phyloP scores from a whole-genome alignment of 1,140 invertebrate species.

The Drosophila burlai region DNA sequence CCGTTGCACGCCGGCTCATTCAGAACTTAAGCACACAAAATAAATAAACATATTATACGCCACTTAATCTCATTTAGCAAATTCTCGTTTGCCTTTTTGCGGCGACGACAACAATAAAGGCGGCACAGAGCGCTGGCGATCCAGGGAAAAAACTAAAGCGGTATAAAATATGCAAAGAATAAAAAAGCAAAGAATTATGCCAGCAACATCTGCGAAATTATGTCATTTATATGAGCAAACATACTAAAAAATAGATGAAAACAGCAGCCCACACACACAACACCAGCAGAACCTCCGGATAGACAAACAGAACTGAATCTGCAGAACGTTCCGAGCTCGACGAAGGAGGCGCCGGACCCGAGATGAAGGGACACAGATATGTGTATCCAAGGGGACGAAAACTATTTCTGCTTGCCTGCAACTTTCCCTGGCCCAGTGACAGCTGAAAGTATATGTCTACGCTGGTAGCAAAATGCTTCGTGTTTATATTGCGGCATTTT shows the following conservation, averaged over 20 bases:
- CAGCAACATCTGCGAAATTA: conserved; percentile 77
- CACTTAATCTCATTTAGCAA: conserved; percentile 79
- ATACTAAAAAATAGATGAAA: conserved; percentile 79
- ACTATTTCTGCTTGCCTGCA: conserved; percentile 49
- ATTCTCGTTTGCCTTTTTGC: conserved; percentile 72
- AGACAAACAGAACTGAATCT: conserved; percentile 68
- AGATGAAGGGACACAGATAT: conserved; percentile 39
- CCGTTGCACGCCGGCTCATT: conserved; percentile 18
- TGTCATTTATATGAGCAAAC: conserved; percentile 83
- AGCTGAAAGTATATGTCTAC: conserved; percentile 54
- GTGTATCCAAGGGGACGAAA: conserved; percentile 41
- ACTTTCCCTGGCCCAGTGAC: conserved; percentile 47
- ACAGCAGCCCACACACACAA: conserved; percentile 45
- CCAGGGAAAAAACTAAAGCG: conserved; percentile 61
- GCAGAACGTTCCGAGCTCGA: conserved; percentile 63
- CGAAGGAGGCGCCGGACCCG: conserved; percentile 22
- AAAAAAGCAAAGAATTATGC: conserved; percentile 56
- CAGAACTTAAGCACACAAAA: conserved; percentile 61
- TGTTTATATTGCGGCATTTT: conserved; percentile 75
- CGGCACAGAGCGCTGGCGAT: conserved; percentile 3
- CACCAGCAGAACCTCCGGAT: conserved; percentile 30
- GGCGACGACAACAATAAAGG: conserved; percentile 45
- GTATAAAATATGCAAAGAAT: conserved; percentile 73
- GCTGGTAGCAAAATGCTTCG: conserved; percentile 61
- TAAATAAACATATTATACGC: conserved; percentile 76